Evolutionary conservation across 2,113 vertebrate genomes (phyloP), one percentile per base, ranked within the genome.

Genomic region (Scalopus aquaticus): DNA sequence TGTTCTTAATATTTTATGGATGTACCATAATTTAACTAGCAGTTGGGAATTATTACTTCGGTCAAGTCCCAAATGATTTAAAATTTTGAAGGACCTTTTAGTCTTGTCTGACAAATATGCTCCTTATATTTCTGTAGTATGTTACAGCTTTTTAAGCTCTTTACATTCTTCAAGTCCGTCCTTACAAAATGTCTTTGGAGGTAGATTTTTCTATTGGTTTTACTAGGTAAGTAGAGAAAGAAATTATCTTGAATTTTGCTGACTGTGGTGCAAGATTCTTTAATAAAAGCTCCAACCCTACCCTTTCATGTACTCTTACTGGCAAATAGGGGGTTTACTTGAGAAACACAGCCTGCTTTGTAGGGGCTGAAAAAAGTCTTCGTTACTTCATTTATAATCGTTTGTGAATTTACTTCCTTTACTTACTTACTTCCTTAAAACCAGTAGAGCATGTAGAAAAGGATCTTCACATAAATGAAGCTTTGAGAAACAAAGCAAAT

Each of bases 341-440:
- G 89, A 96, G 93, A 95, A 97, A 87, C 92, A 90, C 95, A 95
- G 95, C 81, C 72, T 87, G 94, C 77, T 96, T 94, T 93, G 95
- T 94, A 73, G 67, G 60, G 84, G 44, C 73, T 85, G 67, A 87
- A 90, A 90, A 82, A 84, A 67, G 88, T 93, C 67, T 95, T 84
- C 90, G 56, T 94, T 81, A 93, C 60, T 94, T 95, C 87, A n/a
- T 96, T 96, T 95, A 74, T 65, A 80, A 58, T 87, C 70, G 67
- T 76, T 96, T 83, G 79, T 93, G 78, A 84, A 56, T 93, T 94
- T 95, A 93, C 96, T 95, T 94, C 95, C 92, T 96, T 95, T 78
- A 2, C 96, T 96, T 95, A 70, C 77, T 64, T 74, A 94, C 98
- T 98, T 98, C 98, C 97, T 97, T 98, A 98, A 98, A 98, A 97